Evolutionary conservation across 2,113 vertebrate genomes (phyloP), one percentile per base, ranked within the genome.

Genomic region (Columba janthina): DNA sequence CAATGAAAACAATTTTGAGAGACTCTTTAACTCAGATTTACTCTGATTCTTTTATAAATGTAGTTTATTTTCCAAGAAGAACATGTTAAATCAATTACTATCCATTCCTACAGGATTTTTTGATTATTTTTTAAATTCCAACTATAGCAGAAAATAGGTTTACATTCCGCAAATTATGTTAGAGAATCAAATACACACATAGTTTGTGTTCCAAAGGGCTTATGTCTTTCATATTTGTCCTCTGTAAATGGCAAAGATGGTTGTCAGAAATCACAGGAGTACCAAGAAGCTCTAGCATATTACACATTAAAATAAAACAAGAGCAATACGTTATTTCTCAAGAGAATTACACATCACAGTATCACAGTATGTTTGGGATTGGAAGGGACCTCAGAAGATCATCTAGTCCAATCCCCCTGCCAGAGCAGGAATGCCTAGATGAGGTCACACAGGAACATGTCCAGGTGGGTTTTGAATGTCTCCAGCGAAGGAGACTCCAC

Each of bases 121-220:
- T 12, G 0, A 1, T 71, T 72, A 13, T 66, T 64, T 77, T 57
- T 31, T 19, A 66, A 78, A 75, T n/a, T 88, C 11, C 9, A 60
- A 51, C 72, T 46, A 15, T 8, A 48, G 25, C 26, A 80, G 25
- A 72, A 93, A 83, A 53, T 48, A 61, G 6, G 26, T 12, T 70
- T n/a, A 46, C 7, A 19, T 61, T 86, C 28, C 58, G 28, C 21
- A 76, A 89, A 84, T 77, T 19, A 9, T 32, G 16, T 64, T 73
- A 8, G 6, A 73, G 50, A 83, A 53, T 5, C 3, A 83, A 80
- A 80, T 5, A 24, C 8, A 61, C 0, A 0, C 1, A 14, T 8
- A 76, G 42, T 36, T 77, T 58, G 22, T 53, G 11, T 69, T 79
- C 5, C 53, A 82, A 81, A 90, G 9, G 28, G 7, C 32, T 51